Base-by-base conservation (phyloP, 2,113 vertebrate genomes). In the Hemibagrus wyckioides region DNA sequence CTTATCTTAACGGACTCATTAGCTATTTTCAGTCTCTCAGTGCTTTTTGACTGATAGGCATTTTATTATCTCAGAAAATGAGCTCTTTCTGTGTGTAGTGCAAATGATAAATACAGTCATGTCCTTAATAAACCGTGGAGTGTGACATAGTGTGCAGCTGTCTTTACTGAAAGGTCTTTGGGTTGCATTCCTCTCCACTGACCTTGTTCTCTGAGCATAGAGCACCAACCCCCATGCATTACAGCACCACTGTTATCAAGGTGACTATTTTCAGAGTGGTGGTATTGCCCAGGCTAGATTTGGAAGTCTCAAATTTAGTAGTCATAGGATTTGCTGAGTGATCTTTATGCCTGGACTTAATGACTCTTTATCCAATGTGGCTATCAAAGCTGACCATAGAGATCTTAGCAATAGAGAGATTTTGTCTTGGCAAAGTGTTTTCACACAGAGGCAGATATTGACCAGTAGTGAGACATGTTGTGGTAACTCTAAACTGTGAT, bases 121-220 rank as follows among this genome's bases (percentile, higher is more conserved):
- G 52, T 13, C 50, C 36, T 1, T 73, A 56, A 1, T 28, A n/a
- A 63, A 36, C 33, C 50, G 5, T 80, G 63, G 19, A 65, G 30
- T 65, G 25, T 8, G 30, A 41, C 48, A 87, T 48, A 75, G 86
- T 23, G 82, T 65, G 86, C 86, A 83, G 86, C 88, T 87, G 89
- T 87, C 85, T 76, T 65, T 17, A 77, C 82, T 48, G 71, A 93
- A 92, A 92, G 91, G 92, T 83, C 91, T 92, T 89, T 89, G 50
- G n/a, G 87, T 91, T 92, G 89, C 94, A 93, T 94, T 91, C 93
- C 93, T 86, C 25, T 92, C 89, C 86, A 84, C 88, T 92, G 91
- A 92, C 90, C 92, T 91, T 90, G 75, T 92, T 92, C 65, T 86
- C 84, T 0, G 14, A 11, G 39, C 82, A 87, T 28, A 88, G 85